phyloP scores from a whole-genome alignment of 2,888 invertebrate genomes.

The Carterocephalus palaemon region DNA sequence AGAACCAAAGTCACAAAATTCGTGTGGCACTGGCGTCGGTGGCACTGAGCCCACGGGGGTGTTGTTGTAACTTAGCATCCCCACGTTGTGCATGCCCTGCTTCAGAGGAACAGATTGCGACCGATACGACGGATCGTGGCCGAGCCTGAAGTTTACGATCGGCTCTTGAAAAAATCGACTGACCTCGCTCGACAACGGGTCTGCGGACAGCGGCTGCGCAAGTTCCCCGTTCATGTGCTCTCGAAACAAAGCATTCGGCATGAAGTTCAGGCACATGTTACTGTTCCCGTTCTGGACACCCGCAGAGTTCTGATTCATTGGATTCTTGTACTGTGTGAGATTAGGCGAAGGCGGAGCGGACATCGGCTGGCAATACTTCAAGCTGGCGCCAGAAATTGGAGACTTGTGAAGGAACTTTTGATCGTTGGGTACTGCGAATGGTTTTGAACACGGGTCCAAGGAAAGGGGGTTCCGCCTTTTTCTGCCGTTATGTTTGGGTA shows the following conservation, averaged over 20 bases:
- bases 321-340: conserved; percentile 71
- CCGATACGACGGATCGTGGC: conserved; percentile 70
- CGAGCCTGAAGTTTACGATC: conserved; percentile 58
- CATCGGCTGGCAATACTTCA: conserved; percentile 75
- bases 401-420: conserved; percentile 62
- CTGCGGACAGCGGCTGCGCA: conserved; percentile 63
- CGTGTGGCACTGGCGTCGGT: conserved; percentile 84
- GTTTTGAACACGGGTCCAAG: conserved; percentile 55
- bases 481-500: conserved; percentile 63
- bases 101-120: conserved; percentile 90
- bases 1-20: conserved; percentile 84
- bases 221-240: conserved; percentile 67
- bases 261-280: conserved; percentile 65
- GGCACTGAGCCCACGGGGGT: conserved; percentile 82
- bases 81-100: conserved; percentile 71
- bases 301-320: conserved; percentile 67
- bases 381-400: conserved; percentile 46
- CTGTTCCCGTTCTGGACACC: conserved; percentile 60
- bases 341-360: conserved; percentile 85
- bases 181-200: conserved; percentile 79
- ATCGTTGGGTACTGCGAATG: conserved; percentile 68
- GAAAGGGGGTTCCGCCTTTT: conserved; percentile 60
- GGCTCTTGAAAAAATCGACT: conserved; percentile 80
- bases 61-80: conserved; percentile 64
- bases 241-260: conserved; percentile 62